A percentile compares a stretch with the other conserved stretches of the same genome.
Conservation (phyloP, 1,140 invertebrate genomes). For the Zaprionus nigranus region DNA sequence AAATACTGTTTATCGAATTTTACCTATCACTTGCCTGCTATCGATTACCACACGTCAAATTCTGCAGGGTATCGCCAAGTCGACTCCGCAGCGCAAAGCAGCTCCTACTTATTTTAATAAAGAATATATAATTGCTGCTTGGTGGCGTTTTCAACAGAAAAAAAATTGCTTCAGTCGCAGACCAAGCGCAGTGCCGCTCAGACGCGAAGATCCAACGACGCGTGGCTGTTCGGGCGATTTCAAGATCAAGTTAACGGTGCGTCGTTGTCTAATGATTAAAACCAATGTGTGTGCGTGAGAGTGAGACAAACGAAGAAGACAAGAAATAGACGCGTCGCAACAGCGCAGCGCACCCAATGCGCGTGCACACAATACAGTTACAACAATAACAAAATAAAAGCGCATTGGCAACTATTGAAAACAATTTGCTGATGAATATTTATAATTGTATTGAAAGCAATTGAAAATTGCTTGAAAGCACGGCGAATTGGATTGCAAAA, state of each 20-base stretch:
- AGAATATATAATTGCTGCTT: constrained; percentile 72
- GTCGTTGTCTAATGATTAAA: constrained; percentile 43
- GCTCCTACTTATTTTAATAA: constrained; percentile 52
- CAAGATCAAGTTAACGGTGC: constrained; percentile 76
- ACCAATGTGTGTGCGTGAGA: constrained; percentile 51
- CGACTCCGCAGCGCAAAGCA: not conserved
- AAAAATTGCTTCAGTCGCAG: constrained; percentile 66
- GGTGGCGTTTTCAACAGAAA: constrained; percentile 39
- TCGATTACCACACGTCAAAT: not conserved
- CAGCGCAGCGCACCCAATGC: constrained; percentile 2
- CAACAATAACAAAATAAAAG: not conserved
- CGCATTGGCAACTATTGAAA: constrained; percentile 12
- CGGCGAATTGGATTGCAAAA: constrained; percentile 34
- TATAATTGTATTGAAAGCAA: constrained; percentile 51
- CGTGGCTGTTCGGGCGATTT: constrained; percentile 35
- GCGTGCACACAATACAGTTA: constrained; percentile 8
- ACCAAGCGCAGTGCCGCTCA: constrained; percentile 49
- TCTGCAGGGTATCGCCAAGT: constrained; percentile 33
- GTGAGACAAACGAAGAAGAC: constrained; percentile 40
- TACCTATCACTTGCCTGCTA: not conserved
- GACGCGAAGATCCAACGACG: constrained; percentile 29
- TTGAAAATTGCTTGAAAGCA: constrained; percentile 57
- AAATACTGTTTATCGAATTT: not conserved
- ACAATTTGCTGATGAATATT: constrained; percentile 49
- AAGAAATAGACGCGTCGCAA: constrained; percentile 50